These are phyloP conservation scores for Threskiornis aethiopicus DNA, from an alignment of 2,797 vertebrate genomes.

Conservation along the genomic window DNA sequence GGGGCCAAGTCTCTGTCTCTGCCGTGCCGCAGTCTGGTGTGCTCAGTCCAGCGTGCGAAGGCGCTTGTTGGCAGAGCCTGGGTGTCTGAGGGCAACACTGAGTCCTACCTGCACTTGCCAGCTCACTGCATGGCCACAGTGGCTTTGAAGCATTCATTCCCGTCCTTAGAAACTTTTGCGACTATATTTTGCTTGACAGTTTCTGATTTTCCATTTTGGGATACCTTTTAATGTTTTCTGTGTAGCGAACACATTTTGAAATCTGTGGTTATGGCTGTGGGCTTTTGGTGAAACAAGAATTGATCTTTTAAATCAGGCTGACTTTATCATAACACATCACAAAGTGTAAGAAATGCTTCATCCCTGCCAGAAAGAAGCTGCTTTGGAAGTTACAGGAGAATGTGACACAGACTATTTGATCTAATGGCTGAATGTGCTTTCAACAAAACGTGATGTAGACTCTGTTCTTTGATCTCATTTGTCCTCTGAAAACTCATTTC, in stretches of 20 bases:
- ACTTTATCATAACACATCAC: neutral
- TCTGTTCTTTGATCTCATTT: conserved; percentile 68
- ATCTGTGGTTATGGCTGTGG: neutral
- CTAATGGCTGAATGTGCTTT: conserved; percentile 64
- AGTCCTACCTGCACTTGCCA: neutral
- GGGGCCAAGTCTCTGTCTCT: neutral
- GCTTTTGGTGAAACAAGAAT: conserved; percentile 12
- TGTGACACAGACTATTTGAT: conserved; percentile 65
- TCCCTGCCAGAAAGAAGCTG: conserved; percentile 48
- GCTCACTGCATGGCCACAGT: neutral
- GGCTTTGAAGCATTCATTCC: neutral
- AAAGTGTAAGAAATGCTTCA: conserved; percentile 54
- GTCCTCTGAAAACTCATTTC: conserved; percentile 70
- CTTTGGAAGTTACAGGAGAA: conserved; percentile 56
- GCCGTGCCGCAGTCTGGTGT: neutral
- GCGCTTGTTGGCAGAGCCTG: neutral
- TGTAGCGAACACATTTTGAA: neutral
- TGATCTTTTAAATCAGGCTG: neutral
- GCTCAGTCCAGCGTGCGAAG: neutral
- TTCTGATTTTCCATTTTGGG: neutral
- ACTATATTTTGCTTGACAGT: neutral
- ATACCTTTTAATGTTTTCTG: neutral
- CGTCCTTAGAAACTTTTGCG: neutral
- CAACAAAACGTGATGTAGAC: conserved; percentile 55
- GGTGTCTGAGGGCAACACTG: neutral